These are phyloP conservation scores for Nycticryphes semicollaris DNA, from an alignment of 2,113 vertebrate species.

Conservation along the genomic window DNA sequence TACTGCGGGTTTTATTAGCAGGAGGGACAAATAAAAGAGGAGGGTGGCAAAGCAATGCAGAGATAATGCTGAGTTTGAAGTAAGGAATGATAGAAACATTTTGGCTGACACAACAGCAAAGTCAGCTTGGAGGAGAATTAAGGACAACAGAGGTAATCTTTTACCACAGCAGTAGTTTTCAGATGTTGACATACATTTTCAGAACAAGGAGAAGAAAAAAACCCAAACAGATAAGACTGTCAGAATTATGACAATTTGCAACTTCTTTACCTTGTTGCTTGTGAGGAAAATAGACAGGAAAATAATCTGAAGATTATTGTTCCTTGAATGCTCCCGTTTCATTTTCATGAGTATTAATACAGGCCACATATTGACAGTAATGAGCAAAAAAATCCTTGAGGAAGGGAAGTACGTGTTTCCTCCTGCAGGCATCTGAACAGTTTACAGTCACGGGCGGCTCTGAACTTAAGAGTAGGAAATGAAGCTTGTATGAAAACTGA, in stretches of 20 bases:
- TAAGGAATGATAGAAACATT: not conserved
- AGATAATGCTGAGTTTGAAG: constrained; percentile 3
- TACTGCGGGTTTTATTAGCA: not conserved
- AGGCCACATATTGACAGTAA: not conserved
- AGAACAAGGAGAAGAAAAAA: not conserved
- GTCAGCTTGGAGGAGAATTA: not conserved
- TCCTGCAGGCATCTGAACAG: not conserved
- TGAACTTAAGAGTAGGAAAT: constrained; percentile 42
- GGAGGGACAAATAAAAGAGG: constrained; percentile 4
- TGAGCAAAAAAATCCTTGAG: constrained; percentile 16
- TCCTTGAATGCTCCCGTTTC: not conserved
- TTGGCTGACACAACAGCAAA: not conserved
- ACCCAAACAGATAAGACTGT: not conserved
- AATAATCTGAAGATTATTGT: constrained; percentile 3
- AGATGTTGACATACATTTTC: not conserved
- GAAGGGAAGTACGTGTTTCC: constrained; percentile 45
- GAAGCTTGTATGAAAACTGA: constrained; percentile 26
- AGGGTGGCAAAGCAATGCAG: not conserved
- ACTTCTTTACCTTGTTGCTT: not conserved
- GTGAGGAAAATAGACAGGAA: constrained; percentile 12
- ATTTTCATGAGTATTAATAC: constrained; percentile 11
- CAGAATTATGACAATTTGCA: not conserved
- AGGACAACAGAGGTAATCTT: constrained; percentile 4
- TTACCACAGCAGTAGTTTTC: constrained; percentile 10
- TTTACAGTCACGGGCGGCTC: not conserved